Evolutionary conservation across 2,113 vertebrate genomes (phyloP).

Genomic region (Poecile atricapillus): DNA sequence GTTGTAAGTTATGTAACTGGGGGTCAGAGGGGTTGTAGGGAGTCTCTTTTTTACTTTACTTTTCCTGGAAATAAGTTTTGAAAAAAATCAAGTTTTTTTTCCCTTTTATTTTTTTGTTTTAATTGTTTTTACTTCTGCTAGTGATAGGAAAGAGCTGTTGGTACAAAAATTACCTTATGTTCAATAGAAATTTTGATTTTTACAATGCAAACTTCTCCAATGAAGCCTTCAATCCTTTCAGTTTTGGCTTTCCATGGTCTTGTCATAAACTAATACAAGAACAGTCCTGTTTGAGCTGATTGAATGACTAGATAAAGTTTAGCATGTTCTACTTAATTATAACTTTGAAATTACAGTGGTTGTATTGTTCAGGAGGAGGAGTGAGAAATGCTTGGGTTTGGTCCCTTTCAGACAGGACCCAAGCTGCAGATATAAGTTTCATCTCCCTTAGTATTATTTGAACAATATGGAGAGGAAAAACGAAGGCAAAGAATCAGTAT

Average conservation of each 20-base stretch:
- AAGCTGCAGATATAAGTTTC: neutral
- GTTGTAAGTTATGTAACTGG: neutral
- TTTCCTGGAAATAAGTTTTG: neutral
- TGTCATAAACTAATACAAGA: neutral
- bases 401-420: neutral
- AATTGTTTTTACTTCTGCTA: neutral
- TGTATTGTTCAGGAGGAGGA: neutral
- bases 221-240: neutral
- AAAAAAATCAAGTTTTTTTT: neutral
- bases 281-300: neutral
- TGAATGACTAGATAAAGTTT: neutral
- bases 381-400: neutral
- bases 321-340: neutral
- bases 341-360: accelerated
- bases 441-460: neutral
- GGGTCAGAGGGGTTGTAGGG: accelerated
- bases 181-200: neutral
- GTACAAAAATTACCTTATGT: neutral
- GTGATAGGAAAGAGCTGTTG: neutral
- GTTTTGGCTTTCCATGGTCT: accelerated
- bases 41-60: neutral
- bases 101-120: accelerated
- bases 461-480: neutral
- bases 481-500: neutral
- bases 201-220: neutral